These are phyloP conservation scores for Gisinianus flammeolus DNA, from an alignment of 2,888 invertebrate genomes.

Conservation along the genomic window DNA sequence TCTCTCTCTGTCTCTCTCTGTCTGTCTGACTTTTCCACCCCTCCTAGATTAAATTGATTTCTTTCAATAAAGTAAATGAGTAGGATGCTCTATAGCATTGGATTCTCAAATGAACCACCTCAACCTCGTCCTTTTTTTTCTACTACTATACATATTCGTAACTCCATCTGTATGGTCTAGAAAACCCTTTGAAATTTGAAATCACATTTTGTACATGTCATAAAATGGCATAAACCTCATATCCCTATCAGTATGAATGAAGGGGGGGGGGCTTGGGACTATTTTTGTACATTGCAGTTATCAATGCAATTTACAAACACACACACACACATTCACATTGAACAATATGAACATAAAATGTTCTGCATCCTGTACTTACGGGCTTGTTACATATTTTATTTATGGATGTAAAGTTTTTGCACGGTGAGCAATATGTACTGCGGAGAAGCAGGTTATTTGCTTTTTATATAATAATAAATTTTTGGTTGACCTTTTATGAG, in stretches of 20 bases:
- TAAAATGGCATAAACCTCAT: background rate
- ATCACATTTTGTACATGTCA: background rate
- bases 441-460: background rate
- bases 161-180: too few species aligned
- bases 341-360: too few species aligned
- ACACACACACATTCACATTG: too few species aligned
- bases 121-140: background rate
- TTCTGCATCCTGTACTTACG: too few species aligned
- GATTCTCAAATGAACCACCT: background rate
- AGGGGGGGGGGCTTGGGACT: too few species aligned
- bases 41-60: conserved; percentile 4
- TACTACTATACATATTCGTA: background rate
- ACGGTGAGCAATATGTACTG: background rate
- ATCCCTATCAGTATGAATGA: too few species aligned
- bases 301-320: too few species aligned
- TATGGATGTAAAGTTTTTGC: too few species aligned
- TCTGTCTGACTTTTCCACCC: background rate
- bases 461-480: background rate
- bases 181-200: too few species aligned
- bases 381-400: too few species aligned
- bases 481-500: background rate
- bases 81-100: background rate
- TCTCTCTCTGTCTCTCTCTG: background rate
- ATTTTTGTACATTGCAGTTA: too few species aligned
- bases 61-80: conserved; percentile 1